Base-by-base conservation (phyloP, 1,140 invertebrate species). In the Tribolium castaneum region DNA sequence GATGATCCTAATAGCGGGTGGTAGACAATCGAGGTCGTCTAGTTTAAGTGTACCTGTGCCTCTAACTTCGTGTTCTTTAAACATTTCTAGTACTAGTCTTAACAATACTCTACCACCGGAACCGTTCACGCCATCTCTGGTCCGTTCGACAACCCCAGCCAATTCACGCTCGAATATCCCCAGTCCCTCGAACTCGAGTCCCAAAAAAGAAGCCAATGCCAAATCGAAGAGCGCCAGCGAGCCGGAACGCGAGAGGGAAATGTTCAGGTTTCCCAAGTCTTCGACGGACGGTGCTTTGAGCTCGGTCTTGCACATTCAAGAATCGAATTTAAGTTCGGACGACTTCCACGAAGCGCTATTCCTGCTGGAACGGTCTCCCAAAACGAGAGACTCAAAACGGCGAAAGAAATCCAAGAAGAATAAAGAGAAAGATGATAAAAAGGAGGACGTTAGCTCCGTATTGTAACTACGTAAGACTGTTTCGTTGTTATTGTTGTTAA, bases 331-430 rank as follows among this genome's bases (percentile, higher is more conserved):
- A n/a, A 90, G 89, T 84, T 90, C 90, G 3, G 90, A 91, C 80
- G 90, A 90, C 83, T 91, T 91, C 82, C 90, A 91, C 81, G 90
- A 91, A 84, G 90, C 89, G 10, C 82, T 91, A 2, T 91, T 91
- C 78, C 84, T 91, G 3, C 82, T 90, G 30, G 89, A 90, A 80
- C 83, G 89, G 52, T 90, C 89, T 3, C 89, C 89, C 0, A 90
- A 89, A 81, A 86, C 86, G 1, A 82, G 87, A 66, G 87, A 88
- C 74, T 87, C 86, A 0, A 87, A 87, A 80, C 76, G 87, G 19
- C 39, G 85, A 19, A 87, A 87, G 54, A 85, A 86, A 80, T 86
- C 85, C 49, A 87, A 87, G 66, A 88, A 88, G 73, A 88, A 87
- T 73, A 84, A 87, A 2, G 85, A 85, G 70, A 85, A 87, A 6